Conservation (phyloP, 2,888 invertebrate genomes). For the Zygogramma bicolorata region DNA sequence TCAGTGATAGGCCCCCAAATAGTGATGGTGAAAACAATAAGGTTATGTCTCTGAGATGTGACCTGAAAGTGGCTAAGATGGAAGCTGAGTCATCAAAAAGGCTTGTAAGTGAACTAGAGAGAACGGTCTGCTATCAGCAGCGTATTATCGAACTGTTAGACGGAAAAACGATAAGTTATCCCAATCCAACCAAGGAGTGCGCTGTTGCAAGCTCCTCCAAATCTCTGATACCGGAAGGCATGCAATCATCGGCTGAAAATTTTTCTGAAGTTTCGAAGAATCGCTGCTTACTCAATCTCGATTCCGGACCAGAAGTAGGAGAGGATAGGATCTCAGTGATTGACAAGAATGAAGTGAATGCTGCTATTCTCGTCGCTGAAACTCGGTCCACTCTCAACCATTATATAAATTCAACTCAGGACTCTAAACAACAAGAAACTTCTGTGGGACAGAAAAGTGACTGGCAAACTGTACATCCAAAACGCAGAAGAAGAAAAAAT, state of each 20-base stretch:
- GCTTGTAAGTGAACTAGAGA: not conserved
- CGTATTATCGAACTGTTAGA: not conserved
- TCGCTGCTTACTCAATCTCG: not conserved
- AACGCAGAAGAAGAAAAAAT: not conserved
- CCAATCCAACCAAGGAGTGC: not conserved
- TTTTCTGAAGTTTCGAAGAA: not conserved
- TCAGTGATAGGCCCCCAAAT: not conserved
- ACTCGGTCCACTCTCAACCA: not conserved
- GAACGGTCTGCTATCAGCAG: not conserved
- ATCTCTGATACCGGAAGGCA: not conserved
- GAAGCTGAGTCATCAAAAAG: constrained; percentile 6
- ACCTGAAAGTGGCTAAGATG: not conserved
- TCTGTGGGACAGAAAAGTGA: not conserved
- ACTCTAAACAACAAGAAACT: not conserved
- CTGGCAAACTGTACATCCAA: not conserved
- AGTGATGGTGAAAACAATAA: not conserved
- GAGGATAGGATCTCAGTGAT: not conserved
- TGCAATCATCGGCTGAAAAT: not conserved
- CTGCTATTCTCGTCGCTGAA: not conserved
- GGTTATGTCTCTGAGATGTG: not conserved
- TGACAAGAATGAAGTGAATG: not conserved
- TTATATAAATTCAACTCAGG: not conserved
- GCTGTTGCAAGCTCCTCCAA: not conserved
- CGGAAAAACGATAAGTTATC: not conserved
- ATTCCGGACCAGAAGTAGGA: not conserved